These are phyloP conservation scores for Cinara cedri DNA, from an alignment of 2,888 invertebrate species.

Conservation along the genomic window DNA sequence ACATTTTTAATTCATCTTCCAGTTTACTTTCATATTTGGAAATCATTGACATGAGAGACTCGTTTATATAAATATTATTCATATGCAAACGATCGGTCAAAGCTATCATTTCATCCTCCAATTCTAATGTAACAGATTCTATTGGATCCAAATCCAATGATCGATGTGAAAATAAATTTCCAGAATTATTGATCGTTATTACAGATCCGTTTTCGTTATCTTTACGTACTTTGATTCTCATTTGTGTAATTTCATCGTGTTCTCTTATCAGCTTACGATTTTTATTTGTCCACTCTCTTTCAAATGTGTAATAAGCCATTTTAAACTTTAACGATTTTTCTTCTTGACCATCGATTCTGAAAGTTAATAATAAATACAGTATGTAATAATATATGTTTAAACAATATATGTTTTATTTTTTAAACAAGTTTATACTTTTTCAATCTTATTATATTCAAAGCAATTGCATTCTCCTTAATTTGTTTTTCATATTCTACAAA, in stretches of 20 bases:
- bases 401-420: too few relatives aligned
- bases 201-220: neutral
- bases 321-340: neutral
- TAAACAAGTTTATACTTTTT: neutral
- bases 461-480: neutral
- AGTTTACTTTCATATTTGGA: neutral
- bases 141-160: too few relatives aligned
- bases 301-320: too few relatives aligned
- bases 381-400: neutral
- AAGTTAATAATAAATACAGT: too few relatives aligned
- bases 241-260: too few relatives aligned
- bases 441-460: neutral
- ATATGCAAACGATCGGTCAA: neutral
- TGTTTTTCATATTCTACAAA: neutral
- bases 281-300: too few relatives aligned
- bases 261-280: too few relatives aligned
- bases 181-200: neutral
- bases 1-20: neutral
- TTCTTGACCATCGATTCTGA: neutral
- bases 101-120: neutral
- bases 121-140: neutral
- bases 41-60: neutral
- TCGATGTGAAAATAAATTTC: too few relatives aligned
- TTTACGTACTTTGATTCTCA: too few relatives aligned
- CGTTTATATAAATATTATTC: conserved; percentile 16